Evolutionary conservation across 2,113 vertebrate species (phyloP).

Genomic region (Glaucomys volans): DNA sequence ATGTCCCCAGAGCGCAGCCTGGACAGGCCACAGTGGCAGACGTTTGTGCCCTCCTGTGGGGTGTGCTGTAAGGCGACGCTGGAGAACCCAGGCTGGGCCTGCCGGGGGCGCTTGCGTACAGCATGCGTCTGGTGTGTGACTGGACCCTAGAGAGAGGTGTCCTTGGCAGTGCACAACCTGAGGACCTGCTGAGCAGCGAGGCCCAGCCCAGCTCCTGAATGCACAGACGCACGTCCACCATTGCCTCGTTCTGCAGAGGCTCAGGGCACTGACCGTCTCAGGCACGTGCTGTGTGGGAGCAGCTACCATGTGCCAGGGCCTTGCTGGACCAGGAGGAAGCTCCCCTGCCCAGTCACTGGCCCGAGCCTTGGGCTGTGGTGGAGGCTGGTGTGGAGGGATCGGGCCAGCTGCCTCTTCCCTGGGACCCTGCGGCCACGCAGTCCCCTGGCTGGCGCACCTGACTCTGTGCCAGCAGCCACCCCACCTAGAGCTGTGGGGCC

Average conservation of each 20-base stretch:
- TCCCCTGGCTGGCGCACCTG: neutral
- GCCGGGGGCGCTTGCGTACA: accelerated
- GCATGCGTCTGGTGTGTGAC: neutral
- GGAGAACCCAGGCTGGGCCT: neutral
- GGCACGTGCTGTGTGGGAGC: no score
- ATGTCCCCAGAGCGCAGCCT: neutral
- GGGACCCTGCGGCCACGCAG: neutral
- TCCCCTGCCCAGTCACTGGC: neutral
- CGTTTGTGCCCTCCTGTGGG: accelerated
- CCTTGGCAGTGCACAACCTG: neutral
- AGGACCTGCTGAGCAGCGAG: neutral
- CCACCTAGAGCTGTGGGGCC: neutral
- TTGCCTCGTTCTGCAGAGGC: neutral
- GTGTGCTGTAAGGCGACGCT: accelerated
- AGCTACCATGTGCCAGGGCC: neutral
- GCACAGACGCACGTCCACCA: accelerated
- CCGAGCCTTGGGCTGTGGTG: neutral
- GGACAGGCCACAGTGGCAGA: accelerated
- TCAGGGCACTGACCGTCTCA: accelerated
- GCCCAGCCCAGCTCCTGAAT: neutral
- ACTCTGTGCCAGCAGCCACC: neutral
- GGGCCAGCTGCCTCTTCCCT: accelerated
- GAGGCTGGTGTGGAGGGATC: neutral
- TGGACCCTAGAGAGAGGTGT: neutral
- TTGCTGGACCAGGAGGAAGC: neutral